Percentiles rank a stretch among this genome's conserved stretches.
These are phyloP conservation scores for Intellagama lesueurii DNA, from an alignment of 2,797 vertebrate species.

Conservation along the genomic window DNA sequence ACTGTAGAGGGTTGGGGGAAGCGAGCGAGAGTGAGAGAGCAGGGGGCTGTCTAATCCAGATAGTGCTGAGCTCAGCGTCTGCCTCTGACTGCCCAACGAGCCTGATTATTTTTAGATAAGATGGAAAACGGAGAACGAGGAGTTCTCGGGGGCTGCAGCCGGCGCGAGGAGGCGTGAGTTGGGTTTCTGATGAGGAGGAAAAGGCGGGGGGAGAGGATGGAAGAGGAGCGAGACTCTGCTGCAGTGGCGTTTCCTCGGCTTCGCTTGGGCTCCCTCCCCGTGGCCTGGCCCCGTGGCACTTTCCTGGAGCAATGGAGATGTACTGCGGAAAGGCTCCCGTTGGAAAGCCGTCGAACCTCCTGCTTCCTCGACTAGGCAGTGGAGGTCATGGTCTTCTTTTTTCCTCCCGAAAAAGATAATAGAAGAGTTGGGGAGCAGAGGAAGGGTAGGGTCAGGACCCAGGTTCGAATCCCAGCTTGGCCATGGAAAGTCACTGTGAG, in stretches of 20 bases:
- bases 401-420: no score
- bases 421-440: no score
- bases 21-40: neutral
- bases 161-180: neutral
- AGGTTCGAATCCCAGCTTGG: no score
- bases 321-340: no score
- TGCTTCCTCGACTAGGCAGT: no score
- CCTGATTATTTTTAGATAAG: constrained; percentile 70
- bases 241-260: neutral
- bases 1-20: neutral
- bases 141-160: constrained; percentile 7
- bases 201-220: neutral
- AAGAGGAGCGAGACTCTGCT: neutral
- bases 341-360: no score
- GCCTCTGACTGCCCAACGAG: constrained; percentile 51
- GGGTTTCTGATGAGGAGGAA: constrained; percentile 44
- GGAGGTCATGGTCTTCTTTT: no score
- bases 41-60: constrained; percentile 39
- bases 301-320: neutral
- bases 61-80: constrained; percentile 73
- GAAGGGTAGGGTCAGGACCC: no score
- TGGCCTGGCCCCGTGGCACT: neutral
- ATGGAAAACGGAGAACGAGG: neutral
- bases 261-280: neutral
- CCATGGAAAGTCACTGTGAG: no score